A percentile compares a stretch with the other conserved stretches of the same genome.
Evolutionary conservation across 92 coral and sea anemone genomes (phyloP).

Genomic region (Meandrina meandrites): DNA sequence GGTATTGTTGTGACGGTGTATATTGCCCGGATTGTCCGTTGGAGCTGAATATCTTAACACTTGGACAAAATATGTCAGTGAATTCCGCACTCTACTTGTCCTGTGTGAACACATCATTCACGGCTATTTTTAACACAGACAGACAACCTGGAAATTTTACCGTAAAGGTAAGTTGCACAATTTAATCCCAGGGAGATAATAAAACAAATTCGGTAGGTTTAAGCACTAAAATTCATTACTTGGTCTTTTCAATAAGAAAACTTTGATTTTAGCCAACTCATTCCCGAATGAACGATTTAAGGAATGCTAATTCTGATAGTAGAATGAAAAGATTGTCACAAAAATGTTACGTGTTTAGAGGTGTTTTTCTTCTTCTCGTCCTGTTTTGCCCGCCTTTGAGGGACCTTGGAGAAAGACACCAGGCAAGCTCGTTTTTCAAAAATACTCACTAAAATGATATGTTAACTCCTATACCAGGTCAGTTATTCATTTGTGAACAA

Average conservation of each 20-base stretch:
- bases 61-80: conserved; percentile 31
- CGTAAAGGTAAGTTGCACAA: conserved; percentile 30
- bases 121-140: conserved; percentile 20
- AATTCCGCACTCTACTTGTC: conserved; percentile 26
- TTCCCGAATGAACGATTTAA: no score
- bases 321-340: no score
- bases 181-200: not conserved
- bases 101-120: conserved; percentile 43
- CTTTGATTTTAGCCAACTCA: no score
- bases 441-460: no score
- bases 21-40: conserved; percentile 62
- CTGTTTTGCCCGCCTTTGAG: no score
- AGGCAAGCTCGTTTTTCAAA: no score
- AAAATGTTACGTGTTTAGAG: no score
- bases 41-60: conserved; percentile 32
- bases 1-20: conserved; percentile 66
- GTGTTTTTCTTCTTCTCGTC: no score
- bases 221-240: not conserved
- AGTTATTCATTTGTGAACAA: conserved; percentile 10
- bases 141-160: conserved; percentile 59
- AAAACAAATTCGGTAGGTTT: no score
- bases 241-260: not conserved
- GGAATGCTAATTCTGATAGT: no score
- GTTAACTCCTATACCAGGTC: not conserved
- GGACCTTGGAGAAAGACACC: no score